Conservation (phyloP, 2,888 invertebrate genomes). For the Thecocarcelia acutangulata region DNA sequence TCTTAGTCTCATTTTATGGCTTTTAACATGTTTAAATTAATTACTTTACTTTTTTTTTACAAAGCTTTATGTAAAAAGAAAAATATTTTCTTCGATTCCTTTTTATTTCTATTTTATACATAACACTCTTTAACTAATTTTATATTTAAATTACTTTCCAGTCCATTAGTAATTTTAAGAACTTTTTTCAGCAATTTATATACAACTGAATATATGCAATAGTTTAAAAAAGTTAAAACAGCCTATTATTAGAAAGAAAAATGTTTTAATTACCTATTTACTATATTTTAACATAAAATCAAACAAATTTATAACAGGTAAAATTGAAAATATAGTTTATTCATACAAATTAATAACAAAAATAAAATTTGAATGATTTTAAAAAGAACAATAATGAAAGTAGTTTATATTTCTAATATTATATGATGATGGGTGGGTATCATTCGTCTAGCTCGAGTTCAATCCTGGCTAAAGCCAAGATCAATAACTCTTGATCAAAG, state of each 20-base stretch:
- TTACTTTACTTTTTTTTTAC: too few relatives aligned
- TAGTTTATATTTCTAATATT: too few relatives aligned
- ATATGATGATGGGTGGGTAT: too few relatives aligned
- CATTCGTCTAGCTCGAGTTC: too few relatives aligned
- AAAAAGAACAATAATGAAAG: too few relatives aligned
- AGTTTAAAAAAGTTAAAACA: conserved; percentile 21
- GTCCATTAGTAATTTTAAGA: conserved; percentile 48
- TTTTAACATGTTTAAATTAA: too few relatives aligned
- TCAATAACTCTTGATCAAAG: too few relatives aligned
- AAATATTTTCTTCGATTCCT: conserved; percentile 14
- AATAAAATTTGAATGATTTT: conserved; percentile 7
- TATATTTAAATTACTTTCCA: conserved; percentile 22
- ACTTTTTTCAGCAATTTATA: conserved; percentile 25
- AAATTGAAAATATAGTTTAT: conserved; percentile 4
- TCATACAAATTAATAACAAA: background rate
- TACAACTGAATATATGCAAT: conserved; percentile 36
- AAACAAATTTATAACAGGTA: conserved; percentile 19
- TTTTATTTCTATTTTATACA: too few relatives aligned
- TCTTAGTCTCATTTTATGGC: conserved; percentile 10
- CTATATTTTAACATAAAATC: conserved; percentile 25
- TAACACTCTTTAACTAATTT: too few relatives aligned
- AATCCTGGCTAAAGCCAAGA: too few relatives aligned
- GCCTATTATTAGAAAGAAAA: conserved; percentile 24
- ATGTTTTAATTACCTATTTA: conserved; percentile 22
- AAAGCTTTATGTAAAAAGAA: background rate